A percentile compares a stretch with the other conserved stretches of the same genome.
Conservation (phyloP, 2,888 invertebrate species). For the Falcaria lacertinaria region DNA sequence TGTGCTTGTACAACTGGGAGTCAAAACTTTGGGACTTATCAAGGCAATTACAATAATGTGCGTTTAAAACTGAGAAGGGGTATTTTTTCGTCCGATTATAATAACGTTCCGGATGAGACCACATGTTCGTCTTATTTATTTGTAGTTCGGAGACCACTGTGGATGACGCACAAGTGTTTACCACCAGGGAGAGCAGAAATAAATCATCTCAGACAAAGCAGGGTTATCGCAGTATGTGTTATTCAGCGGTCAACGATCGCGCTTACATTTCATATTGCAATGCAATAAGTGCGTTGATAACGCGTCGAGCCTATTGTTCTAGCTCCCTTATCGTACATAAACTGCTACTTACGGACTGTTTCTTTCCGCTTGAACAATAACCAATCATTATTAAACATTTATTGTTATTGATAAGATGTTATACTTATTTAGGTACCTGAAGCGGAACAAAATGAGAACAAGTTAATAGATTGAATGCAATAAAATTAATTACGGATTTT, state of each 20-base stretch:
- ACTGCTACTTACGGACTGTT: slow-evolving; percentile 29
- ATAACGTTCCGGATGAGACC: slow-evolving; percentile 24
- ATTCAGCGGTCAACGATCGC: slow-evolving; percentile 61
- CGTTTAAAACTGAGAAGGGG: background rate
- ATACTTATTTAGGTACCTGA: too few relatives aligned
- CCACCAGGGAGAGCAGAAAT: slow-evolving; percentile 71
- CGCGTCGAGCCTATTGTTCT: slow-evolving; percentile 48
- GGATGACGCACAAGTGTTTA: slow-evolving; percentile 71
- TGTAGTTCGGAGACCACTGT: slow-evolving; percentile 59
- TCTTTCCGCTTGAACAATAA: slow-evolving; percentile 15
- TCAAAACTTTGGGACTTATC: too few relatives aligned
- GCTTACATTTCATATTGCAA: slow-evolving; percentile 47
- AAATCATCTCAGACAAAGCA: slow-evolving; percentile 52
- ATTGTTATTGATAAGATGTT: slow-evolving; percentile 23
- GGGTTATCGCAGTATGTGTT: slow-evolving; percentile 57
- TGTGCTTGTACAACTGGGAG: too few relatives aligned
- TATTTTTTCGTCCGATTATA: slow-evolving; percentile 18
- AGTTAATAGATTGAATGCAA: too few relatives aligned
- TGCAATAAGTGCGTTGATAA: slow-evolving; percentile 52
- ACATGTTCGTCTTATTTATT: slow-evolving; percentile 60
- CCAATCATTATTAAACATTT: slow-evolving; percentile 21
- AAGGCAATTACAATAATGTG: background rate
- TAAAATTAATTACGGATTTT: too few relatives aligned
- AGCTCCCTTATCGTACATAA: slow-evolving; percentile 34
- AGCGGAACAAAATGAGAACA: too few relatives aligned